A percentile compares a stretch with the other conserved stretches of the same genome.
phyloP scores from a whole-genome alignment of 2,888 invertebrate species.

The Tupiocoris notatus region DNA sequence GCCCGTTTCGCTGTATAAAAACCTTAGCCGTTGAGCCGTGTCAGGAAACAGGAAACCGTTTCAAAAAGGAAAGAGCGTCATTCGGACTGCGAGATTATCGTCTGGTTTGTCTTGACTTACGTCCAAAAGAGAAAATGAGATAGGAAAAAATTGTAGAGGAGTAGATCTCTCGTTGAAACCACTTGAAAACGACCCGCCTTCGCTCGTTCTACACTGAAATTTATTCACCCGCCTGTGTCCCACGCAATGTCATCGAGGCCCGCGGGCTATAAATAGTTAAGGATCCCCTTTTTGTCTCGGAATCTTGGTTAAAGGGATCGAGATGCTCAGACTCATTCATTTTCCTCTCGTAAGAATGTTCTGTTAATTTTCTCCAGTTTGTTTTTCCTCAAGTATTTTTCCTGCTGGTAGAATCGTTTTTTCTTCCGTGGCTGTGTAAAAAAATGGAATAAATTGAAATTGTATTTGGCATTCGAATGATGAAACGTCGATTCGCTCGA shows the following conservation, averaged over 20 bases:
- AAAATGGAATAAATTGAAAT: too few species aligned
- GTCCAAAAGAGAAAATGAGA: not conserved
- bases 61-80: not conserved
- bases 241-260: not conserved
- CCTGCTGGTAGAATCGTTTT: too few species aligned
- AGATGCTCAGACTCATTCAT: not conserved
- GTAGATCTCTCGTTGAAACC: not conserved
- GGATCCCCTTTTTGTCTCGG: not conserved
- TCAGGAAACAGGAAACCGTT: not conserved
- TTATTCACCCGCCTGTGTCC: not conserved
- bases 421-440: too few species aligned
- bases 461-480: too few species aligned
- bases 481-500: too few species aligned
- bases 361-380: not conserved
- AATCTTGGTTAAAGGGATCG: not conserved
- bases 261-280: not conserved
- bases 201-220: not conserved
- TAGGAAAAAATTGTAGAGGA: not conserved
- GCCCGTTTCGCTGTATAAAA: not conserved
- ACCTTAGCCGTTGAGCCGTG: not conserved
- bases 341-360: not conserved
- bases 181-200: not conserved
- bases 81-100: not conserved
- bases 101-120: not conserved
- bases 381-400: too few species aligned